Conservation (phyloP, 1,140 invertebrate species). For the Magallana ariakensis region DNA sequence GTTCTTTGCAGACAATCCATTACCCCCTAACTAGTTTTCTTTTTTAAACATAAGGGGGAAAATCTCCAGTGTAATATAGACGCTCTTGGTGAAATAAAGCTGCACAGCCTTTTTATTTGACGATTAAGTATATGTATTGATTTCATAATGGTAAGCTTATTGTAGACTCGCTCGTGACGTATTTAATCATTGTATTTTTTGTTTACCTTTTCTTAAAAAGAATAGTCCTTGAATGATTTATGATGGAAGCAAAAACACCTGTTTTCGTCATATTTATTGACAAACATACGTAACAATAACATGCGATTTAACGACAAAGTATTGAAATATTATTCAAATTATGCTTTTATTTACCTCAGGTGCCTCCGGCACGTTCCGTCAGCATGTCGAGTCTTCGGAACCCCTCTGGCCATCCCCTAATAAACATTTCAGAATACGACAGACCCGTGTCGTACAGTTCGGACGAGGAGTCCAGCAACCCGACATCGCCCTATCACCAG, state of each 20-base stretch:
- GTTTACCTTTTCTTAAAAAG: not conserved
- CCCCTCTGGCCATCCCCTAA: constrained; percentile 50
- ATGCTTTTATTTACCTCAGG: constrained; percentile 48
- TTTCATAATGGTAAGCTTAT: not conserved
- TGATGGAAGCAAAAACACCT: constrained; percentile 26
- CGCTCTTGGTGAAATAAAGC: not conserved
- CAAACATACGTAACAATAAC: not conserved
- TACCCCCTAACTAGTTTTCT: not conserved
- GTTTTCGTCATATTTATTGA: constrained; percentile 18
- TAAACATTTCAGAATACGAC: constrained; percentile 55
- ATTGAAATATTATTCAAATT: not conserved
- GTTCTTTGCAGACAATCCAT: not conserved
- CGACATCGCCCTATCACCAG: constrained; percentile 49
- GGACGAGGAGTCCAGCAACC: constrained; percentile 58
- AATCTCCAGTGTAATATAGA: not conserved
- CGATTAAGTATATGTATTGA: constrained; percentile 21
- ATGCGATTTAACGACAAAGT: not conserved
- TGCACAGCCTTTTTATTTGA: not conserved
- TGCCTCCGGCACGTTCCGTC: constrained; percentile 52
- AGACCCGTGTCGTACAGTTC: constrained; percentile 54
- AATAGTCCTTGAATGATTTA: constrained; percentile 12
- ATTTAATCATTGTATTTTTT: constrained; percentile 4
- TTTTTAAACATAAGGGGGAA: not conserved
- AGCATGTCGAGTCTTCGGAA: constrained; percentile 56
- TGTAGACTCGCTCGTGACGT: not conserved